These are phyloP conservation scores for Epirrita christyi DNA, from an alignment of 2,888 invertebrate genomes.

Conservation along the genomic window DNA sequence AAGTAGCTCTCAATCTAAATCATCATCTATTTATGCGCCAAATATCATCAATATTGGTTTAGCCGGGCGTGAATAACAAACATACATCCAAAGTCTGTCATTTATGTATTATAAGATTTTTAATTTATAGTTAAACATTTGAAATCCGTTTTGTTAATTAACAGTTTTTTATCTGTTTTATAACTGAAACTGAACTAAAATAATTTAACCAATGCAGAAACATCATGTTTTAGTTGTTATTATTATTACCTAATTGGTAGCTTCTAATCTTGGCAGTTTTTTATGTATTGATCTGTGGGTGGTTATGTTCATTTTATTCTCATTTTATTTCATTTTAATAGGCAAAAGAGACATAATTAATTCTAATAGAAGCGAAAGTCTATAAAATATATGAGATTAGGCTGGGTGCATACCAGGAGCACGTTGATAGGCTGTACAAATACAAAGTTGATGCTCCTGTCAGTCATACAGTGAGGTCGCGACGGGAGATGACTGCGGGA, in stretches of 20 bases:
- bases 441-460: constrained; percentile 68
- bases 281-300: constrained; percentile 19
- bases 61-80: too few relatives aligned
- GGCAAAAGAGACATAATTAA: constrained; percentile 30
- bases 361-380: constrained; percentile 61
- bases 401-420: constrained; percentile 73
- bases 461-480: constrained; percentile 40
- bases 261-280: constrained; percentile 10
- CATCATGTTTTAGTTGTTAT: not conserved
- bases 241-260: too few relatives aligned
- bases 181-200: too few relatives aligned
- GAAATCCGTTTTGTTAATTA: too few relatives aligned
- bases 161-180: too few relatives aligned
- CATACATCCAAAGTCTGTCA: too few relatives aligned
- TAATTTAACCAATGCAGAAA: constrained; percentile 3
- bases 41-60: too few relatives aligned
- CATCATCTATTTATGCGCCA: too few relatives aligned
- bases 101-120: too few relatives aligned
- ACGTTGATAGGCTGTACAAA: constrained; percentile 72
- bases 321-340: constrained; percentile 36
- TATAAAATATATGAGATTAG: constrained; percentile 59
- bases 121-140: too few relatives aligned
- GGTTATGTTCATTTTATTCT: constrained; percentile 19
- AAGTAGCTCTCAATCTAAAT: too few relatives aligned
- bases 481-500: constrained; percentile 42